phyloP scores from a whole-genome alignment of 2,113 vertebrate genomes.

The Nothobranchius kuhntae region DNA sequence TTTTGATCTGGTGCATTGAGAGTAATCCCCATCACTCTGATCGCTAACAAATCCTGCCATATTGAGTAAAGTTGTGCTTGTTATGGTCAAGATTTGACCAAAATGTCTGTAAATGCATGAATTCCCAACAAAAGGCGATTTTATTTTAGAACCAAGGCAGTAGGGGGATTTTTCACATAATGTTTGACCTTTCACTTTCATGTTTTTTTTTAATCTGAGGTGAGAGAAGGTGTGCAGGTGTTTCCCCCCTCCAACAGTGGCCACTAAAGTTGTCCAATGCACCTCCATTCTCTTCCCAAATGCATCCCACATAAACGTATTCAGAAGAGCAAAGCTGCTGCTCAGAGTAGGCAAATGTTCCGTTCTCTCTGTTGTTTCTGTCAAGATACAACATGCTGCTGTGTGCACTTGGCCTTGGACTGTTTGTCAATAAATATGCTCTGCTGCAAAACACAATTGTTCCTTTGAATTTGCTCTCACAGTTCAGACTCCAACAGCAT shows the following conservation, averaged over 20 bases:
- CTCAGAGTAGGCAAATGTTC: background rate
- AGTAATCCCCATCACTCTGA: no score
- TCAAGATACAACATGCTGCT: background rate
- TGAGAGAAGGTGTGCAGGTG: no score
- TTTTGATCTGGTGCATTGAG: no score
- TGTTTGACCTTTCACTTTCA: no score
- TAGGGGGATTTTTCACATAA: no score
- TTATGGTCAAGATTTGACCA: no score
- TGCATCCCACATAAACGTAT: background rate
- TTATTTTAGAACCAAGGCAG: no score
- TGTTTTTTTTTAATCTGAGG: no score
- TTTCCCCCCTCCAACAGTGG: background rate
- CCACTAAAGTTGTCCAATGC: slow-evolving; percentile 3
- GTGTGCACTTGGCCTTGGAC: background rate
- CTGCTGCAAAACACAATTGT: slow-evolving; percentile 1
- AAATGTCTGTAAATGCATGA: no score
- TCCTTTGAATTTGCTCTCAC: slow-evolving; percentile 7
- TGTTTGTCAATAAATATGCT: slow-evolving; percentile 2
- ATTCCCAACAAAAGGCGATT: no score
- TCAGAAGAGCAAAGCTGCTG: background rate
- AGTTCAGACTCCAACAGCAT: background rate
- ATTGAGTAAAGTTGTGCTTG: no score
- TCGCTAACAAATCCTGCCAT: no score
- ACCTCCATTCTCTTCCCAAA: background rate
- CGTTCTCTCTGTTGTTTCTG: background rate